These are phyloP conservation scores for Plectropomus leopardus DNA, from an alignment of 2,113 vertebrate species.

Conservation along the genomic window DNA sequence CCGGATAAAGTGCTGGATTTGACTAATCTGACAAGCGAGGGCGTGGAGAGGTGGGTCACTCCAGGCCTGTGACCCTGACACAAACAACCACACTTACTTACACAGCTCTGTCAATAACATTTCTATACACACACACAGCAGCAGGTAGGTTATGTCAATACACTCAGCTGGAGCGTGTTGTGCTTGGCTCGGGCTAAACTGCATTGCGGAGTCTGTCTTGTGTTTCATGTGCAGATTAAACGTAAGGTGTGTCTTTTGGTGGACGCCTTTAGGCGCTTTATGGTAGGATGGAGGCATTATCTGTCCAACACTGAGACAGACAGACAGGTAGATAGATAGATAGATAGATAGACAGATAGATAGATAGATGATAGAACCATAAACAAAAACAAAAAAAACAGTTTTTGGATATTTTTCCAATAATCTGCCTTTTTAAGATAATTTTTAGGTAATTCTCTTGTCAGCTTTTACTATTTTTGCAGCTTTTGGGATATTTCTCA, in stretches of 20 bases:
- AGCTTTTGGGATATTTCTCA: no score
- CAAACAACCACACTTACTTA: conserved; percentile 37
- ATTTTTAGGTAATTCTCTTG: no score
- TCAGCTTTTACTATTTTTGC: no score
- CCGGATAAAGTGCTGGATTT: conserved; percentile 73
- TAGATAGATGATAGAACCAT: conserved; percentile 15
- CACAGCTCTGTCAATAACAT: conserved; percentile 41
- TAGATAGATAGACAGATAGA: conserved; percentile 5
- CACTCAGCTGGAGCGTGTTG: conserved; percentile 18
- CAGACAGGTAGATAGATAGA: background rate
- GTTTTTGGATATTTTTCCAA: no score
- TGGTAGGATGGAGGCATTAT: background rate
- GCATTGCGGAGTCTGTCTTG: conserved; percentile 36
- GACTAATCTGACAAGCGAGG: conserved; percentile 71
- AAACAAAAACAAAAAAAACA: no score
- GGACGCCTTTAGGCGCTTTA: background rate
- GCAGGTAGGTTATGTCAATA: conserved; percentile 37
- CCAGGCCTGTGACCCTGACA: conserved; percentile 34
- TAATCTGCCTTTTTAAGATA: no score
- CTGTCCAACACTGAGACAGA: background rate
- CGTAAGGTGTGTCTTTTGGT: conserved; percentile 9
- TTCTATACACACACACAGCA: conserved; percentile 24
- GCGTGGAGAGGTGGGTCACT: conserved; percentile 45
- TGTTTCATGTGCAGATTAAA: conserved; percentile 45
- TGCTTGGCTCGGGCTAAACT: conserved; percentile 34